These are phyloP conservation scores for Harmothoe impar DNA, from an alignment of 2,888 invertebrate species.

Conservation along the genomic window DNA sequence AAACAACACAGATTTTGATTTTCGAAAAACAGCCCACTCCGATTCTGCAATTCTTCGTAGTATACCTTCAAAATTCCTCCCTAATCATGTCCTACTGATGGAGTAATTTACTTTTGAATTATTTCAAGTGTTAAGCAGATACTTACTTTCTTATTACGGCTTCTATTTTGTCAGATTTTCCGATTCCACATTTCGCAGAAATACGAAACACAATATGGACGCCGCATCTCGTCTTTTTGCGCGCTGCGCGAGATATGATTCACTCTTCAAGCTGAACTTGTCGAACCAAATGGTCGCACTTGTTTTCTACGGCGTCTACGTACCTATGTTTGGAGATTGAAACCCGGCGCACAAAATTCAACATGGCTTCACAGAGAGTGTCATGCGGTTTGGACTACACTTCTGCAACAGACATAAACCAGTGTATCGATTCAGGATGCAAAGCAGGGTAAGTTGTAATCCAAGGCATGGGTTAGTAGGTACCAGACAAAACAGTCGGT, in stretches of 20 bases:
- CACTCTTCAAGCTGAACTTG: not conserved
- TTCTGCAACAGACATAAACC: constrained; percentile 79
- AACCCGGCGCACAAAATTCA: not conserved
- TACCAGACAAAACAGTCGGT: no score
- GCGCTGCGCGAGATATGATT: not conserved
- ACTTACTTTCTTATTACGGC: not conserved
- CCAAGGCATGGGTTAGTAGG: no score
- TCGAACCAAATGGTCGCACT: no score
- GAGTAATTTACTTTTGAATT: not conserved
- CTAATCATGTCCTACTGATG: not conserved
- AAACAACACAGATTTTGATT: constrained; percentile 26
- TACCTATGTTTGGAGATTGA: no score
- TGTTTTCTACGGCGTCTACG: no score
- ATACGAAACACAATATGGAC: constrained; percentile 61
- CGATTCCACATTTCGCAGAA: not conserved
- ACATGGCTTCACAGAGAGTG: constrained; percentile 71
- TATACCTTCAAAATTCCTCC: not conserved
- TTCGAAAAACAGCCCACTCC: constrained; percentile 13
- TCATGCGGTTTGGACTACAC: constrained; percentile 81
- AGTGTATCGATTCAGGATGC: constrained; percentile 77
- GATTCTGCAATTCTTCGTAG: not conserved
- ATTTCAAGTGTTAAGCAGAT: not conserved
- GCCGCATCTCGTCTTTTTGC: constrained; percentile 11
- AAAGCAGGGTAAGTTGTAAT: constrained; percentile 77
- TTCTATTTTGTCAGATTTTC: not conserved